Percentiles rank a stretch among this genome's conserved stretches.
Evolutionary conservation across 2,888 invertebrate species (phyloP).

Genomic region (Bellardia bayeri): DNA sequence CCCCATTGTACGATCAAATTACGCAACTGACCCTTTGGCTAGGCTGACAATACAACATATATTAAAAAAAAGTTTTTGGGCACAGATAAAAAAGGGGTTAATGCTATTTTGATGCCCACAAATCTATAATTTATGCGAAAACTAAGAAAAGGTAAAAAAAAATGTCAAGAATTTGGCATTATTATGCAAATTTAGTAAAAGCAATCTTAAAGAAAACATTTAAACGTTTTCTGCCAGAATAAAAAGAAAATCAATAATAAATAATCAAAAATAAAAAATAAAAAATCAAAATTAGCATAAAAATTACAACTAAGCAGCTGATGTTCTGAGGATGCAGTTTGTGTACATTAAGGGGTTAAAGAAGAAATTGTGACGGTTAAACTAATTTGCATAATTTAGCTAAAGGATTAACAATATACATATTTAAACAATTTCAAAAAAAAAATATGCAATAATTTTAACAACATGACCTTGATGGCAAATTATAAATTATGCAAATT

Average conservation of each 20-base stretch:
- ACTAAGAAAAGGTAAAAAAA: conserved; percentile 18
- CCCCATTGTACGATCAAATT: background rate
- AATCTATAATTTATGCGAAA: conserved; percentile 63
- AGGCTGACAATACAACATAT: background rate
- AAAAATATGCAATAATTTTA: conserved; percentile 22
- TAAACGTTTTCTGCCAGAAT: background rate
- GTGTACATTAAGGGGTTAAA: conserved; percentile 30
- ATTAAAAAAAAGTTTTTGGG: background rate
- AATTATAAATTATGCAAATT: conserved; percentile 39
- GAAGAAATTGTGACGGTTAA: conserved; percentile 29
- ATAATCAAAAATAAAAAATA: conserved; percentile 32
- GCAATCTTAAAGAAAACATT: conserved; percentile 34
- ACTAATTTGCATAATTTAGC: conserved; percentile 69
- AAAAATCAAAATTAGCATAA: conserved; percentile 40
- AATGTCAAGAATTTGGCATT: conserved; percentile 60
- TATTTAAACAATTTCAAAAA: conserved; percentile 12
- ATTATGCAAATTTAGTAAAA: conserved; percentile 56
- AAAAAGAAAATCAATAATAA: conserved; percentile 62
- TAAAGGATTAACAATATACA: conserved; percentile 42
- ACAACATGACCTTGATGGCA: conserved; percentile 45
- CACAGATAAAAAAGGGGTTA: conserved; percentile 12
- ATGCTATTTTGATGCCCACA: conserved; percentile 28
- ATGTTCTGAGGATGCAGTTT: background rate
- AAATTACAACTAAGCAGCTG: conserved; percentile 34
- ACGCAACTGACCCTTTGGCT: conserved; percentile 13